A percentile compares a stretch with the other conserved stretches of the same genome.
These are phyloP conservation scores for Orthosia cruda DNA, from an alignment of 2,888 invertebrate genomes.

Conservation along the genomic window DNA sequence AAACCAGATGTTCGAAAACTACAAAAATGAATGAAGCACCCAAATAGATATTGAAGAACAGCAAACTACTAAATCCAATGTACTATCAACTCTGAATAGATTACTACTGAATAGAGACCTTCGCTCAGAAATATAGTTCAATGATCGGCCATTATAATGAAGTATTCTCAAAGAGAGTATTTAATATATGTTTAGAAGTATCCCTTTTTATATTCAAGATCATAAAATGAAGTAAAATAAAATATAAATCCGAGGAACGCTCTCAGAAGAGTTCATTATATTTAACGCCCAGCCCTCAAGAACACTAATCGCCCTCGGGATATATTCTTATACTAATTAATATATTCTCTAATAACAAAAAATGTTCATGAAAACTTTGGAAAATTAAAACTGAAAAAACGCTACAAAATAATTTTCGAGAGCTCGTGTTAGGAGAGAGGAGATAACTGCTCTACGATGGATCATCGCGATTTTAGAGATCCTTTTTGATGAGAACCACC, in stretches of 20 bases:
- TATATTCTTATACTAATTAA: constrained; percentile 61
- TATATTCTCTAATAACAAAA: constrained; percentile 54
- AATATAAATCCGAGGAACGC: constrained; percentile 8
- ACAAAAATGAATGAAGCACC: not conserved
- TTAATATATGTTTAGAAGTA: not conserved
- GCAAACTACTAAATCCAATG: not conserved
- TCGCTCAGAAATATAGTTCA: not conserved
- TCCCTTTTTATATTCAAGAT: constrained; percentile 4
- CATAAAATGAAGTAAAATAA: constrained; percentile 29
- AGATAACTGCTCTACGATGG: constrained; percentile 64
- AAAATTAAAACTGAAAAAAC: constrained; percentile 56
- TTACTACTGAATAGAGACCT: not conserved
- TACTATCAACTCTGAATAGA: no score
- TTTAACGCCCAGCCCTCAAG: constrained; percentile 25
- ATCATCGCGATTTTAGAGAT: constrained; percentile 66
- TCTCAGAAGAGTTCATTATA: constrained; percentile 30
- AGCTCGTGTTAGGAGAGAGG: constrained; percentile 62
- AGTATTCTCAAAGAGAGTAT: not conserved
- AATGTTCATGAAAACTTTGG: constrained; percentile 55
- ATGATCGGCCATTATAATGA: no score
- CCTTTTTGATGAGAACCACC: constrained; percentile 38
- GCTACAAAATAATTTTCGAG: constrained; percentile 57
- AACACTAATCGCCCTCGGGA: constrained; percentile 39
- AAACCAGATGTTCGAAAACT: not conserved
- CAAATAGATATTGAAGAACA: not conserved